Conservation (phyloP, 2,797 vertebrate species). For the Gouania willdenowi region DNA sequence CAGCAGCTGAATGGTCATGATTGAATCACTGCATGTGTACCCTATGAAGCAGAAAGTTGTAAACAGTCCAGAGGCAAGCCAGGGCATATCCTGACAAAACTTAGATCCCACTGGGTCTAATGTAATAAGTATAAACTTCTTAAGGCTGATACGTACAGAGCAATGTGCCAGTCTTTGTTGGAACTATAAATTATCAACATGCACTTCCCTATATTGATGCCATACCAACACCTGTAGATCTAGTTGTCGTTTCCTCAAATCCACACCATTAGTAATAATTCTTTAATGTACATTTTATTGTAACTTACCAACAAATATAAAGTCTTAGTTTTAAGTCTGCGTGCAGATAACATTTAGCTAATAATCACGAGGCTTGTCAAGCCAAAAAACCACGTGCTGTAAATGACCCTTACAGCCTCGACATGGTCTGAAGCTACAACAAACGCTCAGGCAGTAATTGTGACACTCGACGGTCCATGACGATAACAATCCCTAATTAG, state of each 20-base stretch:
- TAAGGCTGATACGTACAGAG: constrained; percentile 39
- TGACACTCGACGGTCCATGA: constrained; percentile 45
- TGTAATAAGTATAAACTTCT: constrained; percentile 50
- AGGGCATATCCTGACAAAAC: constrained; percentile 31
- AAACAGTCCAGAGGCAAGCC: constrained; percentile 50
- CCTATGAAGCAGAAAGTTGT: constrained; percentile 48
- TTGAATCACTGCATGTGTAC: constrained; percentile 29
- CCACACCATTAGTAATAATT: not conserved
- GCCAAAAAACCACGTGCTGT: constrained; percentile 7
- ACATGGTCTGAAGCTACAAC: constrained; percentile 23
- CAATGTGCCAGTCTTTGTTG: constrained; percentile 43
- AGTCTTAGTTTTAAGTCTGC: not conserved
- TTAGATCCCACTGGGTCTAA: constrained; percentile 23
- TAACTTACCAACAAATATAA: not conserved
- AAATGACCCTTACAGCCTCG: constrained; percentile 5
- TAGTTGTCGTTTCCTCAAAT: constrained; percentile 3
- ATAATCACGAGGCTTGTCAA: constrained; percentile 1
- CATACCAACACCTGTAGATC: constrained; percentile 14
- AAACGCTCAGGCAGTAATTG: constrained; percentile 16
- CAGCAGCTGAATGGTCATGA: constrained; percentile 29
- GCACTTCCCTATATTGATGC: not conserved
- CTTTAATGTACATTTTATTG: not conserved
- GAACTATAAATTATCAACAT: not conserved
- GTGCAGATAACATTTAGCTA: not conserved
- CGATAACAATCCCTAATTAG: constrained; percentile 43